Percentiles rank a stretch among this genome's conserved stretches.
Evolutionary conservation across 2,113 vertebrate genomes (phyloP).

Genomic region (Oxyruncus cristatus): DNA sequence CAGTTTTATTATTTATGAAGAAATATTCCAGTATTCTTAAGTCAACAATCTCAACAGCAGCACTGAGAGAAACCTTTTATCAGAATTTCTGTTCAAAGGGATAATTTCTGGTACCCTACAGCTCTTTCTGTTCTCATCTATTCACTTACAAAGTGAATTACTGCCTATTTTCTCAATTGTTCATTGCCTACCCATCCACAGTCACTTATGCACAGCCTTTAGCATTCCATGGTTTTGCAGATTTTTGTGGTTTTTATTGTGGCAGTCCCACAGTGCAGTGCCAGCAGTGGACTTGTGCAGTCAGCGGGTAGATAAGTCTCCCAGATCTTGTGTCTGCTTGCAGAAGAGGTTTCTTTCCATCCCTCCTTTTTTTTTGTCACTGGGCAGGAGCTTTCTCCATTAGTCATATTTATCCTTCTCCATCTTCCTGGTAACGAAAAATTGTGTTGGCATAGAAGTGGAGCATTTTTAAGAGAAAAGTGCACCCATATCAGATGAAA

Average conservation of each 20-base stretch:
- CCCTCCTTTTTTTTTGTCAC: not conserved
- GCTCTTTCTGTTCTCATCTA: not conserved
- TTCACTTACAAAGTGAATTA: not conserved
- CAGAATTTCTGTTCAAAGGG: not conserved
- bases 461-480: not conserved
- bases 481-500: not conserved
- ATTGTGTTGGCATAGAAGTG: not conserved
- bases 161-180: not conserved
- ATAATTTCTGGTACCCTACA: not conserved
- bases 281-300: not conserved
- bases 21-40: not conserved
- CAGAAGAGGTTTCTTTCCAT: not conserved
- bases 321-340: not conserved
- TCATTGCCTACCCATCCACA: not conserved
- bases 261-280: not conserved
- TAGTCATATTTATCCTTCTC: not conserved
- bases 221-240: not conserved
- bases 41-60: not conserved
- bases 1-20: not conserved
- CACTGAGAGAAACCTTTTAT: not conserved
- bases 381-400: not conserved
- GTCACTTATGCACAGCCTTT: not conserved
- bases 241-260: not conserved
- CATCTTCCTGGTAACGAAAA: not conserved
- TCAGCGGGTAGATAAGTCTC: not conserved